Conservation (phyloP, 2,888 invertebrate genomes). For the Himalopsyche tibetana region DNA sequence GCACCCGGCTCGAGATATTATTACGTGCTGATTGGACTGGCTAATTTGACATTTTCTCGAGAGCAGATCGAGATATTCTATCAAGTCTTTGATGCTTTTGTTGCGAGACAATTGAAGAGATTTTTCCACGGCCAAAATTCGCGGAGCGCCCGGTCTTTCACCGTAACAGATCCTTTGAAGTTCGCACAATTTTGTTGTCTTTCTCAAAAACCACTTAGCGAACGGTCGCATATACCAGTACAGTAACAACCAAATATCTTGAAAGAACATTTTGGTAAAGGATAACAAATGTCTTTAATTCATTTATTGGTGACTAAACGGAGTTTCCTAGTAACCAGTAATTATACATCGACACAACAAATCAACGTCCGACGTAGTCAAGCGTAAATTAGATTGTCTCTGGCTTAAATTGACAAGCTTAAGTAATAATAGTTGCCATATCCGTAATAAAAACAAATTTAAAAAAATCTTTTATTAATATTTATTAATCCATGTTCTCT, state of each 20-base stretch:
- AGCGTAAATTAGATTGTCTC: constrained; percentile 10
- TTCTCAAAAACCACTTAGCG: constrained; percentile 92
- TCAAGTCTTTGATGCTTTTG: constrained; percentile 81
- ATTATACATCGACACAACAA: constrained; percentile 51
- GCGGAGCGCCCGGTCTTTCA: constrained; percentile 82
- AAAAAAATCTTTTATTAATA: not conserved
- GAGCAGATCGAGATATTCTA: constrained; percentile 81
- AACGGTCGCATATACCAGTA: constrained; percentile 87
- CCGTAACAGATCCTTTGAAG: constrained; percentile 95
- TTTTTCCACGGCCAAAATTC: constrained; percentile 85
- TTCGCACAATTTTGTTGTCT: constrained; percentile 92
- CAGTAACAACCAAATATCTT: constrained; percentile 54
- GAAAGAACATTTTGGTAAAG: constrained; percentile 54
- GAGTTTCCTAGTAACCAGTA: constrained; percentile 38
- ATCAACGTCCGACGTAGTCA: constrained; percentile 50
- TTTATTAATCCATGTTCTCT: too few species aligned
- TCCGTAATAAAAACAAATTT: not conserved
- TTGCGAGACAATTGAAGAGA: constrained; percentile 84
- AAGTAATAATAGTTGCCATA: constrained; percentile 6
- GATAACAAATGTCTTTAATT: not conserved
- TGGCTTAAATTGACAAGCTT: constrained; percentile 48
- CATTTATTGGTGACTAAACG: constrained; percentile 12
- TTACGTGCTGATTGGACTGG: constrained; percentile 45
- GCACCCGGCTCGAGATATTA: constrained; percentile 45
- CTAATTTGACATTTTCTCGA: constrained; percentile 72